Evolutionary conservation across 2,888 invertebrate species (phyloP).

Genomic region (Eristalis intricaria): DNA sequence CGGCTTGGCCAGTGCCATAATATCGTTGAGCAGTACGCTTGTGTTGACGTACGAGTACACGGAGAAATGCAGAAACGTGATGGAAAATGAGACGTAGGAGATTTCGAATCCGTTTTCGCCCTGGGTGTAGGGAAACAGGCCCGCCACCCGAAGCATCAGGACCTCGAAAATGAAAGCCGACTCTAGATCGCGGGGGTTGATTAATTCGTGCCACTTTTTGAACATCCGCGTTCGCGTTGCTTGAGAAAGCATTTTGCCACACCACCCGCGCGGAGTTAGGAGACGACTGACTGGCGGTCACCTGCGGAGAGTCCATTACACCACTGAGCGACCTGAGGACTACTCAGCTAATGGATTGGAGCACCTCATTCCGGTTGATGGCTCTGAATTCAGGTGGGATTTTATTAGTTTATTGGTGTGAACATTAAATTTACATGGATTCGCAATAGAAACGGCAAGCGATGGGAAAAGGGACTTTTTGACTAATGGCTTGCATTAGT

Average conservation of each 20-base stretch:
- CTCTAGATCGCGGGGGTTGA: constrained; percentile 50
- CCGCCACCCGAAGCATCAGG: constrained; percentile 65
- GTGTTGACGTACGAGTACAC: constrained; percentile 73
- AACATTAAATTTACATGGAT: not conserved
- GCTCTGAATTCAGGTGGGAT: not conserved
- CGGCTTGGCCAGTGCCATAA: constrained; percentile 72
- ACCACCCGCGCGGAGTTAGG: not conserved
- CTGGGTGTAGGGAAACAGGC: constrained; percentile 72
- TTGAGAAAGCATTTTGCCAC: not conserved
- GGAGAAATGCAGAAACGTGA: constrained; percentile 65
- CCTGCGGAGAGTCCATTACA: not conserved
- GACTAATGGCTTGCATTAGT: too few relatives aligned
- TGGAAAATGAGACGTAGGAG: constrained; percentile 56
- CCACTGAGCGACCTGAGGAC: not conserved
- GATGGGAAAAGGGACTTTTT: too few relatives aligned
- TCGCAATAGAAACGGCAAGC: not conserved
- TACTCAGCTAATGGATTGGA: not conserved
- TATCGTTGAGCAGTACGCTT: constrained; percentile 50
- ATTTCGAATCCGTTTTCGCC: constrained; percentile 39
- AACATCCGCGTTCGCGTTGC: not conserved
- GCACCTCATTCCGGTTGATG: not conserved
- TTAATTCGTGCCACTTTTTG: constrained; percentile 7
- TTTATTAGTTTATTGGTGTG: not conserved
- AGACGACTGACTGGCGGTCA: not conserved
- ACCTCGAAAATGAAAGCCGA: constrained; percentile 55